Conservation (phyloP, 2,888 invertebrate genomes). For the Nineta flava region DNA sequence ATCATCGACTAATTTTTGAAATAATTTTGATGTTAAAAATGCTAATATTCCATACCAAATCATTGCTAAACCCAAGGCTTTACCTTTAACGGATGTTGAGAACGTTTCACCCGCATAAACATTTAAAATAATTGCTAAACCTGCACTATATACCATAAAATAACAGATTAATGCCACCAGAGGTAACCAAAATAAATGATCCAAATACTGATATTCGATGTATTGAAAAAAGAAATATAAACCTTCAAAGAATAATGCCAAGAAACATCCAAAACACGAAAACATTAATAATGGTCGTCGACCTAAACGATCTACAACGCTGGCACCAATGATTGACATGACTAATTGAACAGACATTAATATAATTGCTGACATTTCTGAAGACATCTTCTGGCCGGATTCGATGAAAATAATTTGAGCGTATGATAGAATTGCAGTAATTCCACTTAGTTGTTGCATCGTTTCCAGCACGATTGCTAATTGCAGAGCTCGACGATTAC, state of each 20-base stretch:
- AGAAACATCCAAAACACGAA: constrained; percentile 12
- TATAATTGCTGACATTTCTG: constrained; percentile 20
- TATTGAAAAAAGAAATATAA: constrained; percentile 2
- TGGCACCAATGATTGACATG: constrained; percentile 12
- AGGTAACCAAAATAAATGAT: constrained; percentile 1
- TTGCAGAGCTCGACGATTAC: constrained; percentile 7
- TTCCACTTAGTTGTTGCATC: constrained; percentile 3
- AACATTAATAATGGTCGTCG: constrained; percentile 24
- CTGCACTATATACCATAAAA: constrained; percentile 2
- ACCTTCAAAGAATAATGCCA: constrained; percentile 1
- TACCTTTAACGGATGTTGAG: constrained; percentile 5
- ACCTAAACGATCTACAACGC: constrained; percentile 18
- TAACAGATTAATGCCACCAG: background rate
- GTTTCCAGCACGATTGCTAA: constrained; percentile 4
- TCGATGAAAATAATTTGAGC: constrained; percentile 14
- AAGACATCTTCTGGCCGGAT: constrained; percentile 12
- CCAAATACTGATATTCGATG: background rate
- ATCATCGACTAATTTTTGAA: background rate
- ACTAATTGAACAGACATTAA: constrained; percentile 24
- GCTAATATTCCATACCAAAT: constrained; percentile 3
- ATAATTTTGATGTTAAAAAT: constrained; percentile 2
- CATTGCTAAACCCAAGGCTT: constrained; percentile 2
- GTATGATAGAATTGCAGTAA: constrained; percentile 6
- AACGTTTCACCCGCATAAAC: constrained; percentile 2
- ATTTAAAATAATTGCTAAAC: background rate